Evolutionary conservation across 2,888 invertebrate species (phyloP).

Genomic region (Formica aserva): DNA sequence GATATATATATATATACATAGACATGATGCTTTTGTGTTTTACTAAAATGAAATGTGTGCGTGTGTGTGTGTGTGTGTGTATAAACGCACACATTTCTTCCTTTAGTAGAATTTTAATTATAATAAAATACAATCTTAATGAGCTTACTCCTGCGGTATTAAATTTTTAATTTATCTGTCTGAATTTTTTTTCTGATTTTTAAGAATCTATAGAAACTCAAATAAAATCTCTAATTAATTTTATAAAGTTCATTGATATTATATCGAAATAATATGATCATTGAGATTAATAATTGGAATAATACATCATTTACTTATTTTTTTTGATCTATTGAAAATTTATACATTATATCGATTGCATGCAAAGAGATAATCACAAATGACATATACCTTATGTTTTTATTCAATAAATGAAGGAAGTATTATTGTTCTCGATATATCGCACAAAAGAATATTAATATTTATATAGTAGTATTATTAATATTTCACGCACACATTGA

Average conservation of each 20-base stretch:
- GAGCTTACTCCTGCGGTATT: not conserved
- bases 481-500: too few species aligned
- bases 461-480: too few species aligned
- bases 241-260: not conserved
- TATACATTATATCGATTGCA: not conserved
- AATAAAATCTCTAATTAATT: too few species aligned
- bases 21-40: not conserved
- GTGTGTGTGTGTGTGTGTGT: not conserved
- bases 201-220: too few species aligned
- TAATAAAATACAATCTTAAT: not conserved
- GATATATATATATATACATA: too few species aligned
- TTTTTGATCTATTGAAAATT: not conserved
- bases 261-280: not conserved
- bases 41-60: not conserved
- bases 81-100: not conserved
- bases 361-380: not conserved
- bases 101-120: not conserved
- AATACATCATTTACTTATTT: not conserved
- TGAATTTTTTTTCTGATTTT: not conserved
- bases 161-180: not conserved
- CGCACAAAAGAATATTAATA: too few species aligned
- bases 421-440: not conserved
- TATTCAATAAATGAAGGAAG: not conserved
- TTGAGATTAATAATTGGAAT: not conserved
- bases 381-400: not conserved